Evolutionary conservation across 2,797 vertebrate genomes (phyloP), one percentile per base, ranked within the genome.

Genomic region (Rhyacichthys aspro): DNA sequence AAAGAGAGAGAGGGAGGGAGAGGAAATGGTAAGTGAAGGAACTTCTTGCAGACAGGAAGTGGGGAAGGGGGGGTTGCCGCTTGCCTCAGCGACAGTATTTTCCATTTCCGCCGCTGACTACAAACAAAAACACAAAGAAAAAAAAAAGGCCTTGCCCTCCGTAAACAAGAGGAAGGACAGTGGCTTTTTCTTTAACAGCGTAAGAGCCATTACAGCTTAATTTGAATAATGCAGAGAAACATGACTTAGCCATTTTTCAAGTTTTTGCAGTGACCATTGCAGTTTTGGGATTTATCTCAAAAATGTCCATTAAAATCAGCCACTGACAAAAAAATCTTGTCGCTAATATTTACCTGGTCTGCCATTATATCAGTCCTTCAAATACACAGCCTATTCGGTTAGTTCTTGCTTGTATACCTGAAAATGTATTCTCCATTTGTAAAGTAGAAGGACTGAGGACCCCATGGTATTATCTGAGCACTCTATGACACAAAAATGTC

Each of bases 41-140:
- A 96, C 77, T 83, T 92, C 94, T 79, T 81, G 91, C 85, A 94
- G 94, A 95, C 93, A 97, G 94, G 95, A 98, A 97, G 95, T 93
- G 87, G 86, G 88, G 50, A 41, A 1, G 50, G 91, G 84, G 82
- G 91, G 84, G 82, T 73, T 87, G 88, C 84, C 83, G 78, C 85
- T 89, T 82, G 85, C 89, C 80, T 92, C 84, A 83, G 85, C 87
- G 81, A 86, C 90, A 92, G 89, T 91, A 93, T 92, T 94, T 94
- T 93, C 91, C 89, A 93, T 82, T 83, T 92, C 89, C 90, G 86
- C 82, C 83, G 78, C 76, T 84, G 83, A 88, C 83, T 89, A 90
- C 89, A 88, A 88, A 90, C 84, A 88, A 86, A 86, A 16, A 65
- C 19, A 46, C 2, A 23, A 19, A 43, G 55, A 70, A 48, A 56